A percentile compares a stretch with the other conserved stretches of the same genome.
Evolutionary conservation across 2,113 vertebrate species (phyloP).

Genomic region (Rhabdornis inornatus): DNA sequence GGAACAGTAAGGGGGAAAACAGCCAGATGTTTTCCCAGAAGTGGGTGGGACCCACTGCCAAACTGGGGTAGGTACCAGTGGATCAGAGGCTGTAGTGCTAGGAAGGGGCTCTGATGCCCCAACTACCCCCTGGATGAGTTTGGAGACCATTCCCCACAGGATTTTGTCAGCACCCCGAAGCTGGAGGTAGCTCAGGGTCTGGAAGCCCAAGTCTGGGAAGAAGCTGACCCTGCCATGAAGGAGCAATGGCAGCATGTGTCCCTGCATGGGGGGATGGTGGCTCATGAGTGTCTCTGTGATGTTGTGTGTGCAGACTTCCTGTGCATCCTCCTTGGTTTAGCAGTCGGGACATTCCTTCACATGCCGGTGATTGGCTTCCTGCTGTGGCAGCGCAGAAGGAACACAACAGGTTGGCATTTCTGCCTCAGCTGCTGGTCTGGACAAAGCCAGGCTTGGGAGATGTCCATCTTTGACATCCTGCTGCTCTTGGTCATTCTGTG

Average conservation of each 20-base stretch:
- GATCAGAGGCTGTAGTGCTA: not conserved
- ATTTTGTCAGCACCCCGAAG: not conserved
- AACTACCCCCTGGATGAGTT: not conserved
- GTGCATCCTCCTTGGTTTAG: not conserved
- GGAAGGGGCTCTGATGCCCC: not conserved
- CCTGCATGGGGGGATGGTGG: rapidly evolving
- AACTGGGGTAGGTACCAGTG: not conserved
- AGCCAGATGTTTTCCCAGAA: not conserved
- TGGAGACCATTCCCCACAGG: not conserved
- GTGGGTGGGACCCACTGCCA: not conserved
- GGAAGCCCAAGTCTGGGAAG: not conserved
- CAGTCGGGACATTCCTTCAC: not conserved
- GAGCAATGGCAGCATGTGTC: not conserved
- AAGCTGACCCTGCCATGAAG: rapidly evolving
- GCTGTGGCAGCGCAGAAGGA: not conserved
- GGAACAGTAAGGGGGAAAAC: not conserved
- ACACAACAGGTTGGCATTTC: not conserved
- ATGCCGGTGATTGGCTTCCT: not conserved
- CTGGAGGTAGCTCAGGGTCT: not conserved
- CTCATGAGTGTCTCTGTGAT: not conserved
- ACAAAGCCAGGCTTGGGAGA: not conserved
- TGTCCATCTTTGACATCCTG: not conserved
- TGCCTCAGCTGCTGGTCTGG: not conserved
- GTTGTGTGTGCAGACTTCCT: not conserved
- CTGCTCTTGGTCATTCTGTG: not conserved